phyloP scores from a whole-genome alignment of 2,797 vertebrate genomes.

The Staurois parvus region DNA sequence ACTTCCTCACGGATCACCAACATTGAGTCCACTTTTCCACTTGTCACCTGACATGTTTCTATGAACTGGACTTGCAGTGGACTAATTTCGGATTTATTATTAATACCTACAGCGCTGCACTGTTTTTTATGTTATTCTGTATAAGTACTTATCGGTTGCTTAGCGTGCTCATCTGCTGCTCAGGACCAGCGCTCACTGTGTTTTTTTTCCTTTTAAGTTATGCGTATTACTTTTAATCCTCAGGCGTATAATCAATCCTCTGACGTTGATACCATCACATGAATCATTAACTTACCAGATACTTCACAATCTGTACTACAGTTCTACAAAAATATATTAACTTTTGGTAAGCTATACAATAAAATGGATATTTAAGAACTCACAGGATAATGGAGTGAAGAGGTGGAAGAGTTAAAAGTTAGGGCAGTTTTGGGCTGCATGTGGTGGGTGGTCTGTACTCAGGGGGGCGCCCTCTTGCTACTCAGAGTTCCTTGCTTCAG shows the following conservation, averaged over 20 bases:
- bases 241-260: neutral
- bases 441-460: slow-evolving; percentile 78
- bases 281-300: too few species aligned
- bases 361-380: neutral
- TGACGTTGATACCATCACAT: neutral
- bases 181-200: too few species aligned
- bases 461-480: slow-evolving; percentile 68
- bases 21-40: too few species aligned
- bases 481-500: slow-evolving; percentile 75
- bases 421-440: slow-evolving; percentile 52
- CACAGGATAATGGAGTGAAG: neutral
- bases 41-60: too few species aligned
- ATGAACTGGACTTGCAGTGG: too few species aligned
- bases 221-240: neutral
- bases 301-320: neutral
- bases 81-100: too few species aligned
- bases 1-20: too few species aligned
- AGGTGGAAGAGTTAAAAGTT: slow-evolving; percentile 54
- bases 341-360: neutral
- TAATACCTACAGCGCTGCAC: too few species aligned
- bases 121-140: too few species aligned
- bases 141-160: too few species aligned
- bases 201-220: too few species aligned
- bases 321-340: neutral
- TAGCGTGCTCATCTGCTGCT: too few species aligned